phyloP scores from a whole-genome alignment of 2,113 vertebrate genomes.

The Podarcis muralis region DNA sequence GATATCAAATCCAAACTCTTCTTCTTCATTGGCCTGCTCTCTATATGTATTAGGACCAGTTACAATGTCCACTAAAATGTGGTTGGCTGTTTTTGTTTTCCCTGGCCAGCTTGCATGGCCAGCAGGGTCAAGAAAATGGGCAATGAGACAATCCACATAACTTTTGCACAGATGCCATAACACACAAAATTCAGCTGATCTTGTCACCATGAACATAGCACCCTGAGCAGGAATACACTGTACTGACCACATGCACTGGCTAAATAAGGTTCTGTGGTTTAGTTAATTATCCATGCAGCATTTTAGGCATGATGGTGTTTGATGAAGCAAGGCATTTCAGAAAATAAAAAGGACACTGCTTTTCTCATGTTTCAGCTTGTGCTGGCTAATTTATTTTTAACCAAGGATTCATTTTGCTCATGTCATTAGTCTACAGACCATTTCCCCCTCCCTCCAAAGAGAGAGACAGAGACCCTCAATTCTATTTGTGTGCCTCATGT shows the following conservation, averaged over 20 bases:
- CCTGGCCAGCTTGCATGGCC: not conserved
- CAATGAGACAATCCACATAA: not conserved
- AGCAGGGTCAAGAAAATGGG: not conserved
- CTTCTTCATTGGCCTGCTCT: not conserved
- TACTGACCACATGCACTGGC: not conserved
- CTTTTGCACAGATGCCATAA: not conserved
- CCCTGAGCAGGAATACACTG: not conserved
- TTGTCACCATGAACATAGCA: not conserved
- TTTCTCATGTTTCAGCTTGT: slow-evolving; percentile 7
- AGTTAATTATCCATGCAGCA: not conserved
- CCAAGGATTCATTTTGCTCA: not conserved
- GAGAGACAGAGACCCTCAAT: not conserved
- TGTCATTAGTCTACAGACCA: not conserved
- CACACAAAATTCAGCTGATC: not conserved
- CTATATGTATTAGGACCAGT: not conserved
- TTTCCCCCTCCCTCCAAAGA: not conserved
- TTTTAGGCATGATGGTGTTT: not conserved
- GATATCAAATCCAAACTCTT: too few relatives aligned
- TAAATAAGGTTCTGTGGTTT: fast-evolving
- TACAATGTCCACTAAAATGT: not conserved
- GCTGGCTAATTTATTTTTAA: not conserved
- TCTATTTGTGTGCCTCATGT: not conserved
- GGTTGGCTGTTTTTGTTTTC: not conserved
- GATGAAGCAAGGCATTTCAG: not conserved
- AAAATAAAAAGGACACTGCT: slow-evolving; percentile 4